A percentile compares a stretch with the other conserved stretches of the same genome.
These are phyloP conservation scores for Scomber scombrus DNA, from an alignment of 2,113 vertebrate species.

Conservation along the genomic window DNA sequence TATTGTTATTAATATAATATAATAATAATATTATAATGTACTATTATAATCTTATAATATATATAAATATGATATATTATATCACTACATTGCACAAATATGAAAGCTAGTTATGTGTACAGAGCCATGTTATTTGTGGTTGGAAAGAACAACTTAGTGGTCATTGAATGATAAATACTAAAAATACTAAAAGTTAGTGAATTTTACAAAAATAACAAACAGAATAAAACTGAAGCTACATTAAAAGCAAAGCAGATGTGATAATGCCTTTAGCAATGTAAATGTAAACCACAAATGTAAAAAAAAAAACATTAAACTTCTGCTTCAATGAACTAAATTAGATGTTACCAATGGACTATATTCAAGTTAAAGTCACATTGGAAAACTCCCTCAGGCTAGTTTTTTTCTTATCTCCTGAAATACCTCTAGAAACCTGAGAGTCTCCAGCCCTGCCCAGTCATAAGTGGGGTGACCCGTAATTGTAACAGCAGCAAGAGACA, in stretches of 20 bases:
- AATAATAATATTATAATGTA: no score
- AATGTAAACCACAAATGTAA: not conserved
- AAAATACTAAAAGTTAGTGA: not conserved
- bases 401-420: not conserved
- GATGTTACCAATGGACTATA: not conserved
- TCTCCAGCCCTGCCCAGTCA: not conserved
- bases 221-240: not conserved
- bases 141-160: not conserved
- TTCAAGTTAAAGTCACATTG: not conserved
- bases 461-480: not conserved
- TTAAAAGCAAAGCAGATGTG: not conserved
- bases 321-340: not conserved
- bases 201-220: not conserved
- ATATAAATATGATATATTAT: no score
- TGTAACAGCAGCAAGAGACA: not conserved
- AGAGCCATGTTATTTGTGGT: not conserved
- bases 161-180: not conserved
- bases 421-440: not conserved
- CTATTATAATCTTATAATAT: no score
- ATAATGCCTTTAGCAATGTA: not conserved
- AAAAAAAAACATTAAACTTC: not conserved
- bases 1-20: not conserved
- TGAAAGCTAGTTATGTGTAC: not conserved
- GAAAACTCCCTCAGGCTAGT: not conserved
- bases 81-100: not conserved